These are phyloP conservation scores for Bruchidius siliquastri DNA, from an alignment of 2,888 invertebrate species.

Conservation along the genomic window DNA sequence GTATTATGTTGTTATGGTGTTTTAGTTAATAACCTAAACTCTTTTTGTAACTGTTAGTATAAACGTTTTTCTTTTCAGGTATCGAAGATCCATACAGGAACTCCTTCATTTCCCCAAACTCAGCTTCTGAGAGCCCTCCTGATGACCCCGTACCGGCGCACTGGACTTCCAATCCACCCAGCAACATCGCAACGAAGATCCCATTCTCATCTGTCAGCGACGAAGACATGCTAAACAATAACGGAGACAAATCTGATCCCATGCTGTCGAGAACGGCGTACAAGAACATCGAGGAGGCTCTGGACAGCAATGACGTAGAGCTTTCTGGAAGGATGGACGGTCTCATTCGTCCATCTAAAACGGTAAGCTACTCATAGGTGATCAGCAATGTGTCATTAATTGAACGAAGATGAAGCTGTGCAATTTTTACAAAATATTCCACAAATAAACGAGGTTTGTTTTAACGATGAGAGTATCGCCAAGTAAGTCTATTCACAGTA, in stretches of 20 bases:
- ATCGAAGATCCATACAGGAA: slow-evolving; percentile 54
- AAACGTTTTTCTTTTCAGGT: background rate
- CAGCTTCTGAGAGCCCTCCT: slow-evolving; percentile 39
- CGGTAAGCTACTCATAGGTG: slow-evolving; percentile 34
- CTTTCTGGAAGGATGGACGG: slow-evolving; percentile 37
- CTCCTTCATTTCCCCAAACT: slow-evolving; percentile 68
- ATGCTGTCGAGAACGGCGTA: slow-evolving; percentile 55
- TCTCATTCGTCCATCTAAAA: slow-evolving; percentile 56
- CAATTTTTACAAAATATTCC: no score
- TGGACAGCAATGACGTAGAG: slow-evolving; percentile 51
- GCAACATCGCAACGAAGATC: slow-evolving; percentile 5
- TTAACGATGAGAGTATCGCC: no score
- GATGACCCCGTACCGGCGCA: slow-evolving; percentile 16
- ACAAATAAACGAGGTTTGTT: no score
- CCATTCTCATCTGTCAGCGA: slow-evolving; percentile 8
- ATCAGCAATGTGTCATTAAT: no score
- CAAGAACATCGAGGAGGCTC: slow-evolving; percentile 54
- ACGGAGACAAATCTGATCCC: slow-evolving; percentile 42
- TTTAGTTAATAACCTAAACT: no score
- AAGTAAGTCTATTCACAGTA: no score
- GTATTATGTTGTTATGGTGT: no score
- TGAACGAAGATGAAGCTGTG: no score
- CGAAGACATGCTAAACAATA: slow-evolving; percentile 8
- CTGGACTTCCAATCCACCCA: slow-evolving; percentile 23
- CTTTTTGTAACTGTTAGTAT: no score